Base-by-base conservation (phyloP, 2,113 vertebrate genomes). In the Bufo bufo region DNA sequence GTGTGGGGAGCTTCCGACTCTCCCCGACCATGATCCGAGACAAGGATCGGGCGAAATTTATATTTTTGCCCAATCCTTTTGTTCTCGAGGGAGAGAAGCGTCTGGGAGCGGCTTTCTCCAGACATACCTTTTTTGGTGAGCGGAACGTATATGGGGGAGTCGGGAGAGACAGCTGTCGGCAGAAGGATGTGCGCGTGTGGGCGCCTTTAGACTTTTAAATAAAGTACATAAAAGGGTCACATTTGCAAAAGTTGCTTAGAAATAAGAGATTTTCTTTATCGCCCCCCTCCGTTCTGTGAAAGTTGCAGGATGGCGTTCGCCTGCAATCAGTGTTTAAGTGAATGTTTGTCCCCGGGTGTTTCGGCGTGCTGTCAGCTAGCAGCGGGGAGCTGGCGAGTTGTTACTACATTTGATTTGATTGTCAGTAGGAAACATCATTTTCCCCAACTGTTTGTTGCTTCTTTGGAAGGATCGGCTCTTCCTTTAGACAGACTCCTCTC, bases 321-420 rank as follows among this genome's bases (percentile, higher is more conserved):
- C 92, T 90, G 93, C 95, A 96, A 96, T 96, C 95, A 96, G 93
- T 50, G 93, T 93, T 93, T 96, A 96, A 96, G 95, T 96, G 95
- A 94, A 93, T 96, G 95, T 96, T 96, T 96, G 95, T 95, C 93
- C 95, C 94, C 89, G 91, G 89, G 92, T 93, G 94, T 90, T 94
- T 93, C 92, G 91, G 94, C 94, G 95, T 61, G 94, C 95, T 96
- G 96, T 93, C 95, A 95, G 94, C 91, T 85, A 95, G 91, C 95
- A 93, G 95, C 94, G 80, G 96, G 96, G 94, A 91, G 94, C 85
- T 93, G 0, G 52, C 43, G 93, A 95, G 94, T 95, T 96, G 95
- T 95, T 95, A 93, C 95, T 93, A 95, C 95, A 95, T 95, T 96
- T 96, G 95, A 96, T 96, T 96, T 96, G 93, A 94, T 94, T 96